A percentile compares a stretch with the other conserved stretches of the same genome.
Conservation (phyloP, 2,888 invertebrate species). For the Capitulum mitella region DNA sequence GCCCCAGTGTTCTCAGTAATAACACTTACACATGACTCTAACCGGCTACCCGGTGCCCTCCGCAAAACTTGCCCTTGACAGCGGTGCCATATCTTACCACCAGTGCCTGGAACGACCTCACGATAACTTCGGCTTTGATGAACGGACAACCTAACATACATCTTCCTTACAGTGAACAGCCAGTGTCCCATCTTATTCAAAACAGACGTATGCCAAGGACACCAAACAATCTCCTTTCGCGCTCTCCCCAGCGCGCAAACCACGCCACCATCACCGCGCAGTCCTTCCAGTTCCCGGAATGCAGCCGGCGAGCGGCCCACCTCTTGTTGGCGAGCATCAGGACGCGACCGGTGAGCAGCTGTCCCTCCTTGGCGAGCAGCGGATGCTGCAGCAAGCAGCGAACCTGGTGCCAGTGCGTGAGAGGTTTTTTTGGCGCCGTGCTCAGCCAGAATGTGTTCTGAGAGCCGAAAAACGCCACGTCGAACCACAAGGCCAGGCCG, state of each 20-base stretch:
- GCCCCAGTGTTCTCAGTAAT: too few species aligned
- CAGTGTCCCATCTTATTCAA: too few species aligned
- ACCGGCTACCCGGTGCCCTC: too few species aligned
- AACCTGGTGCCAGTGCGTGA: constrained; percentile 98
- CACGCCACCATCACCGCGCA: not conserved
- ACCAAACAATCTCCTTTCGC: too few species aligned
- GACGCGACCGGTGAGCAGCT: constrained; percentile 74
- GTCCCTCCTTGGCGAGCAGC: constrained; percentile 88
- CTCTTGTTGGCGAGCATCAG: constrained; percentile 85
- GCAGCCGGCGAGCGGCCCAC: constrained; percentile 43
- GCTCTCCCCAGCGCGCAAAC: not conserved
- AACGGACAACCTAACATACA: too few species aligned
- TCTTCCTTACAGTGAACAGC: too few species aligned
- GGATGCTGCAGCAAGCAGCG: constrained; percentile 90
- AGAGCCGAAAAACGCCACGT: constrained; percentile 89
- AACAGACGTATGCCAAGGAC: too few species aligned
- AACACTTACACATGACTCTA: too few species aligned
- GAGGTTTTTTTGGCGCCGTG: constrained; percentile 92
- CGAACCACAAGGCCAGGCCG: constrained; percentile 96
- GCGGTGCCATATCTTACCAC: too few species aligned
- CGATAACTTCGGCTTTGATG: too few species aligned
- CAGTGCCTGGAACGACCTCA: too few species aligned
- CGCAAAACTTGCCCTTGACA: too few species aligned
- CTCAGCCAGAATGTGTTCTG: constrained; percentile 91
- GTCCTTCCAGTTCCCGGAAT: not conserved